These are phyloP conservation scores for Coracias cyanogaster DNA, from an alignment of 2,797 vertebrate species.

Conservation along the genomic window DNA sequence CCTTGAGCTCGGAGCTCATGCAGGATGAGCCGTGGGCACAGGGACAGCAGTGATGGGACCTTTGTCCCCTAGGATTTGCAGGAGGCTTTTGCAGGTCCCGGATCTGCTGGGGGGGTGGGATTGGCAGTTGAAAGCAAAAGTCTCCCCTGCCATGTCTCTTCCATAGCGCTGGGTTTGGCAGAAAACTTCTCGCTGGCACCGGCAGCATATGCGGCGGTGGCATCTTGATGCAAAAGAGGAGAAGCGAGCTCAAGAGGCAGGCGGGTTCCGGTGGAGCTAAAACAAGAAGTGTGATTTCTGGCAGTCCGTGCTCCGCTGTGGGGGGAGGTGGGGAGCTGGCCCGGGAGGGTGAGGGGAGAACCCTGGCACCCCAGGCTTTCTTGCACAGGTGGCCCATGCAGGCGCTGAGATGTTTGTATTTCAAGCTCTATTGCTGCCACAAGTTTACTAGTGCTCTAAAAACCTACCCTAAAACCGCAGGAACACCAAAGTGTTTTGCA, in stretches of 20 bases:
- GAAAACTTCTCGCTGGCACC: neutral
- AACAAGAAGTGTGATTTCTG: neutral
- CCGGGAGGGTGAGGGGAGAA: neutral
- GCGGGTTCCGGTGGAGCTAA: neutral
- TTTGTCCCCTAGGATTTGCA: neutral
- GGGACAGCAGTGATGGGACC: fast-evolving
- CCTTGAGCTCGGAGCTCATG: fast-evolving
- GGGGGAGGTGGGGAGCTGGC: neutral
- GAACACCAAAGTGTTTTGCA: fast-evolving
- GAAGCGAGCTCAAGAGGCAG: neutral
- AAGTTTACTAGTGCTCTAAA: neutral
- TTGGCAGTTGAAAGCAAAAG: neutral
- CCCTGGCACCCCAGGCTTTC: fast-evolving
- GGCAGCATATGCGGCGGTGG: neutral
- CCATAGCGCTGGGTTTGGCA: neutral
- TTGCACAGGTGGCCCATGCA: fast-evolving
- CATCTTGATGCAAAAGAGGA: neutral
- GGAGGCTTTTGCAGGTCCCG: neutral
- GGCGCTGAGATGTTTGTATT: fast-evolving
- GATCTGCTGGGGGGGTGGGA: fast-evolving
- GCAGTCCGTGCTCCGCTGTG: neutral
- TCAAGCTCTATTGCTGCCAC: fast-evolving
- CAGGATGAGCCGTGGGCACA: fast-evolving
- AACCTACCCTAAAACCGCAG: fast-evolving
- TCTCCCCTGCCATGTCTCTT: neutral